Conservation (phyloP, 1,140 invertebrate species). For the Heliconius himera region DNA sequence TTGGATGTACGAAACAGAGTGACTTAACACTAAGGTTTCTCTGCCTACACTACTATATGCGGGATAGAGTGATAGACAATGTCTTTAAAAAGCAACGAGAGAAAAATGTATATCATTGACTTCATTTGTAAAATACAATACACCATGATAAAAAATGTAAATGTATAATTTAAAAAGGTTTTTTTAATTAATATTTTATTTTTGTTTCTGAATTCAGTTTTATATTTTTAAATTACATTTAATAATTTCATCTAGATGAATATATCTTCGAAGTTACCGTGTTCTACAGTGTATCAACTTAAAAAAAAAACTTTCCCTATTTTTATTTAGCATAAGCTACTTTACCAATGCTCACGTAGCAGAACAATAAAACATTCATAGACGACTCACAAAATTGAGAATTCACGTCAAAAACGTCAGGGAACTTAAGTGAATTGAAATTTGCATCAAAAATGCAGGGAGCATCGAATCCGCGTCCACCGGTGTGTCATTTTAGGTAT, state of each 20-base stretch:
- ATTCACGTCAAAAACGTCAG: neutral
- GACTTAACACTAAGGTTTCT: too few species aligned
- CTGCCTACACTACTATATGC: too few species aligned
- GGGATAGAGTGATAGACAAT: too few species aligned
- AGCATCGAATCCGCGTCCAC: constrained; percentile 5
- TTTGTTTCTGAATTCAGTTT: too few species aligned
- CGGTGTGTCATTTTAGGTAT: neutral
- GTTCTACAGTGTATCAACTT: neutral
- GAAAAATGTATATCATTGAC: too few species aligned
- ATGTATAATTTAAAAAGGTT: too few species aligned
- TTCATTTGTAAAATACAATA: too few species aligned
- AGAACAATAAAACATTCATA: constrained; percentile 4
- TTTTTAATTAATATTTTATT: too few species aligned
- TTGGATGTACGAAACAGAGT: too few species aligned
- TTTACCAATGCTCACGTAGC: neutral
- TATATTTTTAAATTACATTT: too few species aligned
- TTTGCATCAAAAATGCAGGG: constrained; percentile 8
- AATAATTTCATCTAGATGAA: neutral
- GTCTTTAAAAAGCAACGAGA: too few species aligned
- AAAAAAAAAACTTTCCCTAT: neutral
- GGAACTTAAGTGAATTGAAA: neutral
- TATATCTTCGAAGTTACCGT: neutral
- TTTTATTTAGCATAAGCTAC: neutral
- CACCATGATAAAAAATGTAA: too few species aligned
- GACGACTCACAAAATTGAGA: neutral